Percentiles rank a stretch among this genome's conserved stretches.
phyloP scores from a whole-genome alignment of 2,888 invertebrate genomes.

The Rhingia campestris region DNA sequence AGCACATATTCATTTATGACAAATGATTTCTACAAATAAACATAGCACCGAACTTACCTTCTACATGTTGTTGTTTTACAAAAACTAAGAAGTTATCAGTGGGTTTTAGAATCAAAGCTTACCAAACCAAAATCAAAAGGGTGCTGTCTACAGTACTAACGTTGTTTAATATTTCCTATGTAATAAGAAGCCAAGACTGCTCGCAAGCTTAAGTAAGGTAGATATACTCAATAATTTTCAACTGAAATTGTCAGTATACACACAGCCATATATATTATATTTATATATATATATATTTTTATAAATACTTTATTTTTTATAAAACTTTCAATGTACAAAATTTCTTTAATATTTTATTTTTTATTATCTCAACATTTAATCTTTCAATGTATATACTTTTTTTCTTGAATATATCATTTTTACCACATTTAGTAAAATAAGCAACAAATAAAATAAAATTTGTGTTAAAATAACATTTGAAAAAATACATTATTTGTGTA shows the following conservation, averaged over 20 bases:
- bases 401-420: constrained; percentile 9
- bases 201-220: constrained; percentile 35
- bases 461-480: constrained; percentile 42
- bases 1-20: too few relatives aligned
- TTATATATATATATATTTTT: constrained; percentile 59
- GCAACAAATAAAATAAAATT: constrained; percentile 32
- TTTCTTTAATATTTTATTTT: constrained; percentile 34
- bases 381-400: constrained; percentile 6
- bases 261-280: constrained; percentile 74
- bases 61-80: too few relatives aligned
- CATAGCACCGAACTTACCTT: too few relatives aligned
- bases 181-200: background rate
- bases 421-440: constrained; percentile 13
- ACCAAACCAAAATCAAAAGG: too few relatives aligned
- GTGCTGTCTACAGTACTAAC: too few relatives aligned
- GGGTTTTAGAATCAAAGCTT: too few relatives aligned
- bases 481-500: constrained; percentile 49
- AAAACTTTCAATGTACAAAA: constrained; percentile 66
- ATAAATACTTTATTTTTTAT: constrained; percentile 66
- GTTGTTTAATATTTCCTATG: background rate
- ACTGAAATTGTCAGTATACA: constrained; percentile 74
- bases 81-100: too few relatives aligned
- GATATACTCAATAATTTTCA: constrained; percentile 50
- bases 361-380: constrained; percentile 44
- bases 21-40: too few relatives aligned